These are phyloP conservation scores for Zoanthus gigantus DNA, from an alignment of 92 coral and sea anemone species.

Conservation along the genomic window DNA sequence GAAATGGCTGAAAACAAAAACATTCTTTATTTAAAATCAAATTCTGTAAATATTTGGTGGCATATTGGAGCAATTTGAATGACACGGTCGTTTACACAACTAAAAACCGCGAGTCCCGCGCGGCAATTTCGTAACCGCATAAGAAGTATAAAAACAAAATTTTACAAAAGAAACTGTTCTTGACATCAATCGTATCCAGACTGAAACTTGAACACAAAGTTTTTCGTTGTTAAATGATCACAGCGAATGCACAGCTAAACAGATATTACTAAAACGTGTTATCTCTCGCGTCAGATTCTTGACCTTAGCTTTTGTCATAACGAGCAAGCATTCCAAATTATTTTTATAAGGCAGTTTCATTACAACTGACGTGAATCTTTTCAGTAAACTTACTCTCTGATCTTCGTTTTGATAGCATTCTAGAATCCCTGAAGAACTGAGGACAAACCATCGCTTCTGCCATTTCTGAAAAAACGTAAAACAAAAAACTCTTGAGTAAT, in stretches of 20 bases:
- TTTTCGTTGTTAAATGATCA: neutral
- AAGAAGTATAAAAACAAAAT: neutral
- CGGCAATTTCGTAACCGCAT: neutral
- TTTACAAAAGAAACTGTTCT: constrained; percentile 1
- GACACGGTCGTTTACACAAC: constrained; percentile 34
- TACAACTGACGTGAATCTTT: constrained; percentile 41
- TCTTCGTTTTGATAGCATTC: constrained; percentile 80
- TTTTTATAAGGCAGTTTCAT: constrained; percentile 21
- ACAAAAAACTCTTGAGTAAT: neutral
- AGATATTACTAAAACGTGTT: constrained; percentile 12
- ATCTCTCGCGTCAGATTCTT: constrained; percentile 21
- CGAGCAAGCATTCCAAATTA: constrained; percentile 36
- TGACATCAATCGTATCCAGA: neutral
- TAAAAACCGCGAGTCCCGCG: neutral
- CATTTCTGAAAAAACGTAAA: constrained; percentile 73
- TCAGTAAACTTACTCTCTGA: constrained; percentile 69
- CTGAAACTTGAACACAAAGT: constrained; percentile 4
- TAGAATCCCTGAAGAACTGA: constrained; percentile 87
- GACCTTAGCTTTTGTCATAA: constrained; percentile 21
- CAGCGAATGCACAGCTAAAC: constrained; percentile 36
- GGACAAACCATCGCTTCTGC: constrained; percentile 93
- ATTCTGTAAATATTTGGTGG: constrained; percentile 62
- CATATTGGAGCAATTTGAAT: constrained; percentile 43
- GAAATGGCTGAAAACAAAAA: neutral
- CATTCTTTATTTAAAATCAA: constrained; percentile 23